These are phyloP conservation scores for Abscondita cerata DNA, from an alignment of 2,888 invertebrate genomes.

Conservation along the genomic window DNA sequence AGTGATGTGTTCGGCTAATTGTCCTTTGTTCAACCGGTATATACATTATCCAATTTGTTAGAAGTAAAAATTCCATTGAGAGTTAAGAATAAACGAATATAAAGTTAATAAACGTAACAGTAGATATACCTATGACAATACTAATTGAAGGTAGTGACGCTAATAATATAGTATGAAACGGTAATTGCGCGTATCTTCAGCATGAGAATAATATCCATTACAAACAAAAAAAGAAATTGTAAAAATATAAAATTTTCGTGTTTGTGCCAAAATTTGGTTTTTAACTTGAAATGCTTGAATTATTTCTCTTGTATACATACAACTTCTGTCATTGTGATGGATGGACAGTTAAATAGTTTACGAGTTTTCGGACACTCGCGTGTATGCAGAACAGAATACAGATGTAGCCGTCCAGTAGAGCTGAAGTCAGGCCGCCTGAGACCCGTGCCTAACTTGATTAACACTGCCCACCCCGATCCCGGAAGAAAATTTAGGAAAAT, in stretches of 20 bases:
- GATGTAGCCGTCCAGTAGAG: slow-evolving; percentile 43
- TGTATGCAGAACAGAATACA: slow-evolving; percentile 36
- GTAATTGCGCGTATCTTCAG: too few relatives aligned
- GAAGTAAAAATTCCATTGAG: too few relatives aligned
- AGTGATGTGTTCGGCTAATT: too few relatives aligned
- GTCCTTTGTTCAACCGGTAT: too few relatives aligned
- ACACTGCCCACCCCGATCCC: slow-evolving; percentile 41
- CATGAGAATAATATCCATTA: too few relatives aligned
- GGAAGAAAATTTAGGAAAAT: slow-evolving; percentile 42
- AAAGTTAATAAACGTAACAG: too few relatives aligned
- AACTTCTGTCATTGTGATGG: slow-evolving; percentile 44
- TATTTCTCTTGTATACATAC: slow-evolving; percentile 28
- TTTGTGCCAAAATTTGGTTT: slow-evolving; percentile 18
- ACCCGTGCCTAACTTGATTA: slow-evolving; percentile 46
- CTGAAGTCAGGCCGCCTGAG: slow-evolving; percentile 48
- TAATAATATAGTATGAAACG: too few relatives aligned
- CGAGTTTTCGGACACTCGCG: slow-evolving; percentile 39
- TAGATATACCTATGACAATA: too few relatives aligned
- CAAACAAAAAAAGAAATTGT: background rate
- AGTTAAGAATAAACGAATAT: too few relatives aligned
- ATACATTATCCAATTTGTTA: too few relatives aligned
- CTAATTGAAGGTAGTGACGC: too few relatives aligned
- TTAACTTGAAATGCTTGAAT: slow-evolving; percentile 18
- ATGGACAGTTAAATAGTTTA: slow-evolving; percentile 46
- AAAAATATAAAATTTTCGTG: background rate